phyloP scores from a whole-genome alignment of 2,797 vertebrate genomes.

The Neoniphon sammara region DNA sequence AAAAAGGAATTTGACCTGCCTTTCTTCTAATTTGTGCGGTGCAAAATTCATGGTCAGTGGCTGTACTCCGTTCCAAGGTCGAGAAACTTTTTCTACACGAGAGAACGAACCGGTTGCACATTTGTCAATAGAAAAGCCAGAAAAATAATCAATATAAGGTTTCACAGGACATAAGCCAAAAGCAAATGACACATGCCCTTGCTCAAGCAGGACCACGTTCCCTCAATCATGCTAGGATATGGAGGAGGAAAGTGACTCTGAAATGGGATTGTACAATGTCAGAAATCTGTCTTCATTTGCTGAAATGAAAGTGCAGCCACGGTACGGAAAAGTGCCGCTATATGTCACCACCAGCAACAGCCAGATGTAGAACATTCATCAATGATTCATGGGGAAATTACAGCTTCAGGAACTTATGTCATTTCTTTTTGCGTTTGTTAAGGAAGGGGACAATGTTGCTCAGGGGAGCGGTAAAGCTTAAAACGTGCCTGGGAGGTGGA shows the following conservation, averaged over 20 bases:
- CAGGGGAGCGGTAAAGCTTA: constrained; percentile 48
- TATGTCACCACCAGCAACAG: constrained; percentile 56
- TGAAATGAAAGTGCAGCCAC: constrained; percentile 60
- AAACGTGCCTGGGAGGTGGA: constrained; percentile 58
- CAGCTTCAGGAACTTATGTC: constrained; percentile 57
- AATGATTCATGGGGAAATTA: constrained; percentile 72
- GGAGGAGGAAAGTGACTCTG: constrained; percentile 46
- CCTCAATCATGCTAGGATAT: constrained; percentile 30
- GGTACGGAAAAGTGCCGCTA: constrained; percentile 33
- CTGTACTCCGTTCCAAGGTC: not conserved
- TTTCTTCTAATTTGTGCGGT: not conserved
- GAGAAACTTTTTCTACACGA: not conserved
- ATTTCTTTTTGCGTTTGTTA: constrained; percentile 43
- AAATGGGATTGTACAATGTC: constrained; percentile 50
- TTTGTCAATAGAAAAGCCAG: constrained; percentile 14
- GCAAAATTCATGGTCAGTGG: no score
- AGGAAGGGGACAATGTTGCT: constrained; percentile 26
- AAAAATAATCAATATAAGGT: constrained; percentile 13
- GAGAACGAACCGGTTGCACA: not conserved
- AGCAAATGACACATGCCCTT: constrained; percentile 9
- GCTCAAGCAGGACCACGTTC: constrained; percentile 27
- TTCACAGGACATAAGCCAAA: constrained; percentile 22
- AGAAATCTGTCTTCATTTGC: constrained; percentile 69
- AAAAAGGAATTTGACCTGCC: no score
- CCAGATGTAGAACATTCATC: constrained; percentile 60